Evolutionary conservation across 2,888 invertebrate genomes (phyloP), one percentile per base, ranked within the genome.

Genomic region (Argynnis bischoffii): DNA sequence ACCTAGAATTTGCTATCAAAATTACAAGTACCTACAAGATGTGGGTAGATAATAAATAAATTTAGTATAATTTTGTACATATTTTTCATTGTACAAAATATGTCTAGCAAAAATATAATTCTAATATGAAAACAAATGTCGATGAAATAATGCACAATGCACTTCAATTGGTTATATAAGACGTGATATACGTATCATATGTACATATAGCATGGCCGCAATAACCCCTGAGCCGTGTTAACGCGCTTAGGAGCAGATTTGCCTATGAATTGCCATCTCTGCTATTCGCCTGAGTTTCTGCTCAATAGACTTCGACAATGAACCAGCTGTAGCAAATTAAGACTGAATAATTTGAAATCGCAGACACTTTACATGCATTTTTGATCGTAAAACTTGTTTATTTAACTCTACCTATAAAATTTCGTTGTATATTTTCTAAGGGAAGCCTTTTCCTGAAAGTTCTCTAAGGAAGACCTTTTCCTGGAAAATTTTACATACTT

Each of bases 181-280:
- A 57, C 61, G 16, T 67, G 46, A 14, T 53, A 60, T 53, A 66
- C 60, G 50, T 71, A 56, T 66, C 67, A 71, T 78, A 80, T 80
- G 81, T 79, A 85, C 78, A 83, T 81, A 79, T 83, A 80, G 81
- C 84, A 82, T 81, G 81, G 86, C 86, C 86, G 83, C 88, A 89
- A 86, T 87, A 87, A 82, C 86, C 87, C 82, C 76, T 77, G 78
- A 86, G 83, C 85, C 82, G 82, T 90, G 89, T 90, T 90, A 89
- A 90, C 89, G 86, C 83, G 87, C 86, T 88, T 86, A 86, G 79
- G 48, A 83, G 77, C 85, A 88, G 89, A 89, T 90, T 90, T 88
- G 86, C 82, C 84, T 85, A 87, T 88, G 89, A 90, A 90, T 89
- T 87, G 87, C 85, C 81, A 86, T 83, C 80, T 85, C 82, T 79